phyloP scores from a whole-genome alignment of 2,113 vertebrate genomes.

The Ariopsis seemanni region DNA sequence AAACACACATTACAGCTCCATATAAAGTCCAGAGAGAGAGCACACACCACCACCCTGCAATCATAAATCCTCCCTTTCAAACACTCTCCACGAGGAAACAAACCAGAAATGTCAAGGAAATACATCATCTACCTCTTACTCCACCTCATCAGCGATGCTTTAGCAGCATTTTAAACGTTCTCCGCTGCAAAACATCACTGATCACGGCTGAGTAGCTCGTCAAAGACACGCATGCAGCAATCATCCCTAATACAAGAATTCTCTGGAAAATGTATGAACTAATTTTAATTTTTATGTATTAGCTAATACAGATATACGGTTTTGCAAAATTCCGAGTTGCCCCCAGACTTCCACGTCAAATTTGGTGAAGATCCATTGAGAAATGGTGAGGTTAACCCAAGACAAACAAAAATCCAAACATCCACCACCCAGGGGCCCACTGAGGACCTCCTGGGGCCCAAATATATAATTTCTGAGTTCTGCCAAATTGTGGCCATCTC shows the following conservation, averaged over 20 bases:
- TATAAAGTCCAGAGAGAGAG: neutral
- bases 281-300: neutral
- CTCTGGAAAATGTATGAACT: neutral
- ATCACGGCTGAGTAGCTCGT: too few relatives aligned
- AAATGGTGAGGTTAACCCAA: too few relatives aligned
- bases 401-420: too few relatives aligned
- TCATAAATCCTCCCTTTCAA: neutral
- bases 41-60: too few relatives aligned
- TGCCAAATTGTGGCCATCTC: too few relatives aligned
- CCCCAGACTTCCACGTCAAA: too few relatives aligned
- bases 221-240: neutral
- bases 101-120: neutral
- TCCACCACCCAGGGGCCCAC: too few relatives aligned
- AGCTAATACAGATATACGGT: neutral
- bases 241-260: neutral
- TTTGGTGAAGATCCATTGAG: too few relatives aligned
- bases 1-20: neutral
- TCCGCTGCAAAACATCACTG: neutral
- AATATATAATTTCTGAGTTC: too few relatives aligned
- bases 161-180: neutral
- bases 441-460: too few relatives aligned
- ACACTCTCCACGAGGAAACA: neutral
- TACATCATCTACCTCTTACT: neutral
- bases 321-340: too few relatives aligned
- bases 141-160: neutral